phyloP scores from a whole-genome alignment of 2,113 vertebrate species.

The Equus quagga region DNA sequence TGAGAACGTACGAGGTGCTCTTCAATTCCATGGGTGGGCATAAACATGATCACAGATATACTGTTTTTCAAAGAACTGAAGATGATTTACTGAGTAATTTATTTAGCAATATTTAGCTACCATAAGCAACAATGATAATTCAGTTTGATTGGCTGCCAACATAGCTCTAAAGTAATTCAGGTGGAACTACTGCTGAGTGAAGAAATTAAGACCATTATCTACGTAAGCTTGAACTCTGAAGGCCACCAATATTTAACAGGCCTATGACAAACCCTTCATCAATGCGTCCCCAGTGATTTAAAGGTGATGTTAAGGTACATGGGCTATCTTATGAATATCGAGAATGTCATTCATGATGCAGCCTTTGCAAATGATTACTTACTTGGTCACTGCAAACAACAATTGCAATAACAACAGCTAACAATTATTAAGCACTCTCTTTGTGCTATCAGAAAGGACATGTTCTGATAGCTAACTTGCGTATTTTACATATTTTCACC shows the following conservation, averaged over 20 bases:
- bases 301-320: neutral
- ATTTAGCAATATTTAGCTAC: neutral
- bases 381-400: neutral
- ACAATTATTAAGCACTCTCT: neutral
- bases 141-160: neutral
- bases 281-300: neutral
- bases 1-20: neutral
- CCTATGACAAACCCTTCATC: neutral
- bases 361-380: neutral
- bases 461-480: neutral
- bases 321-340: neutral
- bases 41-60: neutral
- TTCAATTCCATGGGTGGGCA: neutral
- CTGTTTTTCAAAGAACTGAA: neutral
- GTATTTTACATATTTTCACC: neutral
- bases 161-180: neutral
- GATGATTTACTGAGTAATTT: slow-evolving; percentile 50
- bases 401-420: neutral
- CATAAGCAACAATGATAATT: slow-evolving; percentile 36
- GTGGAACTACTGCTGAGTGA: neutral
- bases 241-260: neutral
- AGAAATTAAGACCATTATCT: neutral
- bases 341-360: neutral
- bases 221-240: neutral
- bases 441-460: neutral